A percentile compares a stretch with the other conserved stretches of the same genome.
Evolutionary conservation across 2,113 vertebrate species (phyloP).

Genomic region (Chloropsis hardwickii): DNA sequence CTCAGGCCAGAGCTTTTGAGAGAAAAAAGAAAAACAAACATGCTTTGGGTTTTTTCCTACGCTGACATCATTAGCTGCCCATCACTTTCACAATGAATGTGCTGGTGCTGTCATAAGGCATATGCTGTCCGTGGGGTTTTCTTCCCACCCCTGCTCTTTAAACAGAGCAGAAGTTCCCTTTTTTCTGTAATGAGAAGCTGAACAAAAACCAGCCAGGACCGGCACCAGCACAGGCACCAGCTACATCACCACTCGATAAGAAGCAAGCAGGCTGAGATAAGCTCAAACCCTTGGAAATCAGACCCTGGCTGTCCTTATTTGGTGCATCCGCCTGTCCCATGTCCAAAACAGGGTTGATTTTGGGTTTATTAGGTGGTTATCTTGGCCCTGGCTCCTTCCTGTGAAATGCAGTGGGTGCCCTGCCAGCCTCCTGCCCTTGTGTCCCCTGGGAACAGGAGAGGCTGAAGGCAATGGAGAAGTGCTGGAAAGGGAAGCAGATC

Average conservation of each 20-base stretch:
- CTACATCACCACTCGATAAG: neutral
- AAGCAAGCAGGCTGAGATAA: neutral
- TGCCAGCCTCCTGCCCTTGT: neutral
- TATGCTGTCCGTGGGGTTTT: neutral
- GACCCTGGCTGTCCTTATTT: neutral
- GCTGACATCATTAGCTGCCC: neutral
- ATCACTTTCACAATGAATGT: constrained; percentile 30
- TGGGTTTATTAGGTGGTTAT: neutral
- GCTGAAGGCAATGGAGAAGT: neutral
- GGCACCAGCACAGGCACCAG: neutral
- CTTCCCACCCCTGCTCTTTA: constrained; percentile 1
- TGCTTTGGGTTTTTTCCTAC: neutral
- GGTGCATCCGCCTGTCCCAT: accelerated
- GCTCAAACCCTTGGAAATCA: neutral
- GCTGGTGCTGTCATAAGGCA: neutral
- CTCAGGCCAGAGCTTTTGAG: constrained; percentile 3
- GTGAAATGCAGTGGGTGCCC: accelerated
- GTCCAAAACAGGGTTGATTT: neutral
- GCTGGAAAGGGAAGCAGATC: neutral
- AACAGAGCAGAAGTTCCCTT: constrained; percentile 13
- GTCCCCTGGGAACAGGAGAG: neutral
- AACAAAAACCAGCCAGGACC: neutral
- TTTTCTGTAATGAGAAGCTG: neutral
- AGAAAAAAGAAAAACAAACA: neutral
- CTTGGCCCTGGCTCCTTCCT: neutral